Evolutionary conservation across 2,888 invertebrate genomes (phyloP).

Genomic region (Dermolepida albohirtum): DNA sequence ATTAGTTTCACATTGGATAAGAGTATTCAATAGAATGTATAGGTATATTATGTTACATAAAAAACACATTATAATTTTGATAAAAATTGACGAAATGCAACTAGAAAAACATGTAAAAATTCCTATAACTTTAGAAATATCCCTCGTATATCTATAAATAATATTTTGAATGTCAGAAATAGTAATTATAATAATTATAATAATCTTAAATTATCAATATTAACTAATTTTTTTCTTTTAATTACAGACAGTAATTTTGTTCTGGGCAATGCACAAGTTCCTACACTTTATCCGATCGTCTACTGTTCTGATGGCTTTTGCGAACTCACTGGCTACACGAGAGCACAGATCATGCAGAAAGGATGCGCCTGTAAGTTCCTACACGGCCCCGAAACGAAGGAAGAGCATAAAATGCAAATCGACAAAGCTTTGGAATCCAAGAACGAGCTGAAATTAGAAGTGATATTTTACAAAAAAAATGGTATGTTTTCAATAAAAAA

Average conservation of each 20-base stretch:
- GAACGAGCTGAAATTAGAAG: conserved; percentile 92
- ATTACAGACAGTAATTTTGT: conserved; percentile 94
- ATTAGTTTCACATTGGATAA: no score
- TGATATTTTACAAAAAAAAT: conserved; percentile 94
- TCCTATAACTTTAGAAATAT: no score
- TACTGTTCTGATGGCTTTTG: conserved; percentile 97
- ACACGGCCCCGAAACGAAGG: conserved; percentile 90
- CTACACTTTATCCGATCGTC: conserved; percentile 88
- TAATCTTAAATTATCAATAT: no score
- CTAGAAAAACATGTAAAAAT: no score
- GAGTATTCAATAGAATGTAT: no score
- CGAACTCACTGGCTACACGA: conserved; percentile 92
- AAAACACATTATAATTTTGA: no score
- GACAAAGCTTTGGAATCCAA: conserved; percentile 91
- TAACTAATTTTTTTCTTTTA: background rate
- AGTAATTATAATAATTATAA: no score
- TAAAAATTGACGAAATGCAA: no score
- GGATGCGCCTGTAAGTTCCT: conserved; percentile 95
- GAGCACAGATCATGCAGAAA: conserved; percentile 97
- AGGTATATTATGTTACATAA: no score
- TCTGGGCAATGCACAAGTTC: conserved; percentile 94
- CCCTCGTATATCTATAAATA: no score
- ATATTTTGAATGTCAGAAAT: no score
- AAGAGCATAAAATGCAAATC: conserved; percentile 89
- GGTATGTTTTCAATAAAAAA: conserved; percentile 71